Conservation (phyloP, 2,797 vertebrate genomes). For the Astyanax mexicanus region DNA sequence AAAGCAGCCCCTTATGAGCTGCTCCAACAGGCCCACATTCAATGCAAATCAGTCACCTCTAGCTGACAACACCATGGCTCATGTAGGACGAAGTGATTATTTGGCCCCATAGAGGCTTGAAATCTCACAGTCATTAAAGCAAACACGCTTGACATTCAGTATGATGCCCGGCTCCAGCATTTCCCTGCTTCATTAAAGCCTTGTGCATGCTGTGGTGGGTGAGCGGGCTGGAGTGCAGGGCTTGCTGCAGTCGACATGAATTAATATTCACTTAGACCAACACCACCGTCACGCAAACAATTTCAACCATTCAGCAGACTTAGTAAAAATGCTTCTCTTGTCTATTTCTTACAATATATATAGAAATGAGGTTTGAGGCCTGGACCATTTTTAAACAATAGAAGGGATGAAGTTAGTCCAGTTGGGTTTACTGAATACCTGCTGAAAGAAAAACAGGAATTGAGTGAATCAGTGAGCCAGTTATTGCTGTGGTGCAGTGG, state of each 20-base stretch:
- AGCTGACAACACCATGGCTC: slow-evolving; percentile 44
- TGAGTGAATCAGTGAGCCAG: too few species aligned
- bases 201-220: slow-evolving; percentile 21
- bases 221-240: slow-evolving; percentile 6
- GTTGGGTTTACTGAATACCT: too few species aligned
- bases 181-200: slow-evolving; percentile 43
- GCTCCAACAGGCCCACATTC: slow-evolving; percentile 21
- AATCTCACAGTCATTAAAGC: slow-evolving; percentile 51
- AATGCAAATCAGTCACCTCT: slow-evolving; percentile 50
- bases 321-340: too few species aligned
- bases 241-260: slow-evolving; percentile 50
- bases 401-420: too few species aligned
- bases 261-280: slow-evolving; percentile 39
- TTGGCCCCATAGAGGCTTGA: slow-evolving; percentile 50
- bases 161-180: not conserved
- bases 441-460: too few species aligned
- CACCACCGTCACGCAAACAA: not conserved
- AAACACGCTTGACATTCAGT: slow-evolving; percentile 58
- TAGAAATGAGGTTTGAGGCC: too few species aligned
- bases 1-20: not conserved
- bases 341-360: too few species aligned
- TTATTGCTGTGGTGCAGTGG: too few species aligned
- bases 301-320: not conserved
- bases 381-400: too few species aligned
- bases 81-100: slow-evolving; percentile 53